A percentile compares a stretch with the other conserved stretches of the same genome.
These are phyloP conservation scores for Conistra vaccinii DNA, from an alignment of 2,888 invertebrate species.

Conservation along the genomic window DNA sequence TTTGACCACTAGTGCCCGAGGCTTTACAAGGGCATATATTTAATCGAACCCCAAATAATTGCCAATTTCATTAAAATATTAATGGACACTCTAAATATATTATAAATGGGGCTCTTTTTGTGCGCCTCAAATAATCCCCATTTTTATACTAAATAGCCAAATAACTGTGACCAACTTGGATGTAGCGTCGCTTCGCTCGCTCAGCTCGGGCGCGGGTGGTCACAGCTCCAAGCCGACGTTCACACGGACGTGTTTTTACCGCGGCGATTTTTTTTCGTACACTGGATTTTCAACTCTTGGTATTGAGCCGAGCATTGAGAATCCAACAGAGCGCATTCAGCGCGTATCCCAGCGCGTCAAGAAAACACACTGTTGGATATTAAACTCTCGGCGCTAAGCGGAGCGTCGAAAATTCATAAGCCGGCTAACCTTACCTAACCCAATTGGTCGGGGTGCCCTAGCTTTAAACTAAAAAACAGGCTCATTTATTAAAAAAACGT, in stretches of 20 bases:
- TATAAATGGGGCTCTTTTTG: neutral
- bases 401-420: too few species aligned
- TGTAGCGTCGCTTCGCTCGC: neutral
- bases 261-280: too few species aligned
- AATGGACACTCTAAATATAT: neutral
- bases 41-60: neutral
- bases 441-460: neutral
- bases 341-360: too few species aligned
- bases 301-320: too few species aligned
- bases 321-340: too few species aligned
- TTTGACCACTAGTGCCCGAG: neutral
- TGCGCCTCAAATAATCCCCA: neutral
- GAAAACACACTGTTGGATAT: too few species aligned
- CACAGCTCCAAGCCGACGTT: too few species aligned
- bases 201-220: too few species aligned
- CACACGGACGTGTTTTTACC: too few species aligned
- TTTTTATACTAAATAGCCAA: neutral
- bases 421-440: neutral
- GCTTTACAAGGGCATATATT: neutral
- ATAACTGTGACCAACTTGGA: neutral
- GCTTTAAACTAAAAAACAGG: neutral
- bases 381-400: too few species aligned
- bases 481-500: neutral
- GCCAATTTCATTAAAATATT: neutral
- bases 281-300: too few species aligned